phyloP scores from a whole-genome alignment of 2,113 vertebrate genomes.

The Uria aalge region DNA sequence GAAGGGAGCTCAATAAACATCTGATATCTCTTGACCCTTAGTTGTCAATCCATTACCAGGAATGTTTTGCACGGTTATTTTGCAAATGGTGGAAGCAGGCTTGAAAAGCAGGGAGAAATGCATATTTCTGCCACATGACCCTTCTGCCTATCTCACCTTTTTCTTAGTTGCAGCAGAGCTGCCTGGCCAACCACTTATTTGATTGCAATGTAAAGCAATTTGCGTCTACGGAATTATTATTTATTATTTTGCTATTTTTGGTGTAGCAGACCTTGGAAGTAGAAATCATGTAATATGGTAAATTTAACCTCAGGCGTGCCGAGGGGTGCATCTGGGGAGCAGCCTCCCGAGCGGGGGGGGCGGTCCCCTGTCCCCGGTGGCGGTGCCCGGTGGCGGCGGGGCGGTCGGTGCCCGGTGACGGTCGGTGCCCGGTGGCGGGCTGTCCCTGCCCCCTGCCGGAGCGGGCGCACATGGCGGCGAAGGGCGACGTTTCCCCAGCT shows the following conservation, averaged over 20 bases:
- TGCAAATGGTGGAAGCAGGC: not conserved
- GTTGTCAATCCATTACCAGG: not conserved
- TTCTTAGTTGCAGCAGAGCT: not conserved
- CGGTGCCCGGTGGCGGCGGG: too few species aligned
- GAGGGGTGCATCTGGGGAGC: not conserved
- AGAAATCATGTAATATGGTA: rapidly evolving
- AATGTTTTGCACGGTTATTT: not conserved
- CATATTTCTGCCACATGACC: rapidly evolving
- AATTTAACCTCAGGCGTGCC: rapidly evolving
- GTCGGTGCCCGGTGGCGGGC: not conserved
- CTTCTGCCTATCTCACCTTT: not conserved
- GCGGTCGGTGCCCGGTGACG: not conserved
- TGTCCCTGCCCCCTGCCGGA: constrained; percentile 2
- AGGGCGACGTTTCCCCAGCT: too few species aligned
- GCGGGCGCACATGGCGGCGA: not conserved
- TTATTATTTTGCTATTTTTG: not conserved
- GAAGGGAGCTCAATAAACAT: not conserved
- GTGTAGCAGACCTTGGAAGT: not conserved
- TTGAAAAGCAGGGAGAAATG: not conserved
- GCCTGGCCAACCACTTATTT: not conserved
- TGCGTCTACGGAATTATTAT: not conserved
- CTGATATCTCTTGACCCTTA: not conserved
- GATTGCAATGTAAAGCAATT: not conserved
- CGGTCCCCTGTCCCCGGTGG: too few species aligned
- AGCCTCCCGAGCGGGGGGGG: not conserved